phyloP scores from a whole-genome alignment of 92 coral and sea anemone genomes.

The Epizoanthus rinbou region DNA sequence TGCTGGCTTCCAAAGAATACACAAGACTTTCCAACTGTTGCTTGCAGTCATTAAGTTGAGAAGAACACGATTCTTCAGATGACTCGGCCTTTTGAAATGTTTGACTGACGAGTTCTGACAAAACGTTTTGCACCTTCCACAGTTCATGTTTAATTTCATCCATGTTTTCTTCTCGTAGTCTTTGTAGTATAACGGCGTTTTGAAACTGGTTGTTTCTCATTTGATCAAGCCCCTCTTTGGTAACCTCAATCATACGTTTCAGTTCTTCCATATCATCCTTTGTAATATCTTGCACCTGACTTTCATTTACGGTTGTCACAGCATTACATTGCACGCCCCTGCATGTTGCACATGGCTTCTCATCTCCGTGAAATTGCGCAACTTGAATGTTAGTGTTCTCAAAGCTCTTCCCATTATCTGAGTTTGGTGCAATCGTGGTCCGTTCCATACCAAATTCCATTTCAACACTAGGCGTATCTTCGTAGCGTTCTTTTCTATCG shows the following conservation, averaged over 20 bases:
- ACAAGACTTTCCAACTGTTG: background rate
- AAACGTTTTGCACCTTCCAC: background rate
- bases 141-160: background rate
- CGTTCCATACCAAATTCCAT: too few species aligned
- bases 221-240: background rate
- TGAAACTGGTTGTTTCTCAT: background rate
- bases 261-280: background rate
- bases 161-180: background rate
- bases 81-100: background rate
- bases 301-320: too few species aligned
- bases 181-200: background rate
- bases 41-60: background rate
- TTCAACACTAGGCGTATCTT: too few species aligned
- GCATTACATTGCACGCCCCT: too few species aligned
- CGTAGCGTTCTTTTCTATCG: too few species aligned
- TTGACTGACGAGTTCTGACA: slow-evolving; percentile 1
- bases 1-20: slow-evolving; percentile 7
- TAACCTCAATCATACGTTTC: background rate
- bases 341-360: too few species aligned
- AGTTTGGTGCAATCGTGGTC: too few species aligned
- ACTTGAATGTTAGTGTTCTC: too few species aligned
- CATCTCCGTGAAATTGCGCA: too few species aligned
- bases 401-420: too few species aligned
- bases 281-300: background rate
- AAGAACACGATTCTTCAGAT: too few species aligned